phyloP scores from a whole-genome alignment of 2,797 vertebrate genomes.

The Scleropages formosus region DNA sequence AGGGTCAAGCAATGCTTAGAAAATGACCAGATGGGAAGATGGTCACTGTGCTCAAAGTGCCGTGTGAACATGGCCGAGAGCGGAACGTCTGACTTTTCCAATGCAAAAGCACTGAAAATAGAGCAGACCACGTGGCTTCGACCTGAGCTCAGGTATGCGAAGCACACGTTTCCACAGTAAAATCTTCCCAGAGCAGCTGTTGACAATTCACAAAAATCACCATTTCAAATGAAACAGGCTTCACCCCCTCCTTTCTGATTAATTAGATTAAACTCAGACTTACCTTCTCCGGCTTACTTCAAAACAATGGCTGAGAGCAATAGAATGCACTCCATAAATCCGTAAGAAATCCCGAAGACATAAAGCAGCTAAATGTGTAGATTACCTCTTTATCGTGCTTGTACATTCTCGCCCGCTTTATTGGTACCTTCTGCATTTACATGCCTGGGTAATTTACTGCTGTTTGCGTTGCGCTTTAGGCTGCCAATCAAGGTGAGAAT shows the following conservation, averaged over 20 bases:
- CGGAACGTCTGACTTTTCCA: background rate
- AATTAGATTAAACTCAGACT: background rate
- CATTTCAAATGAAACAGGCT: background rate
- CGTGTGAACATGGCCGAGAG: background rate
- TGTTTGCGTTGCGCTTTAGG: background rate
- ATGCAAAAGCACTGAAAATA: constrained; percentile 4
- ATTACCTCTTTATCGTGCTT: background rate
- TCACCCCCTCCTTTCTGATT: background rate
- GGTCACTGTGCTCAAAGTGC: background rate
- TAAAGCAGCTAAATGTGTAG: background rate
- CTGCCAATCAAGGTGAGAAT: background rate
- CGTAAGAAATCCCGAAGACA: background rate
- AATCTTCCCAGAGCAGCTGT: too few species aligned
- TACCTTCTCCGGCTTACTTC: background rate
- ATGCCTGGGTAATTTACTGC: background rate
- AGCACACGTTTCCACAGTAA: too few species aligned
- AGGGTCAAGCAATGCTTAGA: background rate
- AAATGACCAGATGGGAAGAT: background rate
- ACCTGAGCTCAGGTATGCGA: background rate
- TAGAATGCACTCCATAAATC: background rate
- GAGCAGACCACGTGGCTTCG: background rate
- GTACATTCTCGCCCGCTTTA: background rate
- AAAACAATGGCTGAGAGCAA: background rate
- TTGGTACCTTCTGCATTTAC: background rate
- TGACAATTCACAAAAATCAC: background rate